These are phyloP conservation scores for Parazoanthus darwini DNA, from an alignment of 92 coral and sea anemone genomes.

Conservation along the genomic window DNA sequence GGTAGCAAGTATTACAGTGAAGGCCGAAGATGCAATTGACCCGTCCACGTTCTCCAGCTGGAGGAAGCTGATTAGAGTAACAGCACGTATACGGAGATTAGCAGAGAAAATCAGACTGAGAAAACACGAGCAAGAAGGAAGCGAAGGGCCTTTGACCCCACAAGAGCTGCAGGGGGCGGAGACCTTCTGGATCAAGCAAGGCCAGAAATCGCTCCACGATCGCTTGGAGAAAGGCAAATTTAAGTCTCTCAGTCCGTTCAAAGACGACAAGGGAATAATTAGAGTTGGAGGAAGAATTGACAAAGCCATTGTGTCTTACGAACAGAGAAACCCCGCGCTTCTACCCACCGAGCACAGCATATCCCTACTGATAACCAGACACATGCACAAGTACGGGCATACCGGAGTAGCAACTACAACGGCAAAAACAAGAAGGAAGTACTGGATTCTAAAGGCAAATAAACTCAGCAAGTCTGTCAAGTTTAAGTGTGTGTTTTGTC, in stretches of 20 bases:
- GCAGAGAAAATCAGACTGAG: conserved; percentile 20
- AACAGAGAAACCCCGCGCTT: conserved; percentile 35
- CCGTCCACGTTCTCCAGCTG: conserved; percentile 51
- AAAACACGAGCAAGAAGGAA: conserved; percentile 15
- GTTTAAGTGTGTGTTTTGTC: too few species aligned
- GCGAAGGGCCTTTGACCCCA: conserved; percentile 38
- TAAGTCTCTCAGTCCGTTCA: conserved; percentile 50
- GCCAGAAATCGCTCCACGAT: conserved; percentile 44
- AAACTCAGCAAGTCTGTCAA: too few species aligned
- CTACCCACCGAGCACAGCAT: too few species aligned
- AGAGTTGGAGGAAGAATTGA: conserved; percentile 64
- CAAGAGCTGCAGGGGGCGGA: conserved; percentile 52
- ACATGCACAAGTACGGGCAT: too few species aligned
- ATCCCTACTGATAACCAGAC: too few species aligned
- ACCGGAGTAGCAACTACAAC: too few species aligned
- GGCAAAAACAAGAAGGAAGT: too few species aligned
- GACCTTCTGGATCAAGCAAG: conserved; percentile 42
- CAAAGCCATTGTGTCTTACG: conserved; percentile 45
- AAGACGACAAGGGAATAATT: conserved; percentile 11
- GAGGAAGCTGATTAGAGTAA: conserved; percentile 50
- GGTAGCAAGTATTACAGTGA: conserved; percentile 34
- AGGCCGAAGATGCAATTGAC: conserved; percentile 33
- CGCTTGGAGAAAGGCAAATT: conserved; percentile 54
- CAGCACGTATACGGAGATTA: conserved; percentile 40
- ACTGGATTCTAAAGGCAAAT: too few species aligned